Conservation (phyloP, 2,888 invertebrate species). For the Chymomyza fuscimana region DNA sequence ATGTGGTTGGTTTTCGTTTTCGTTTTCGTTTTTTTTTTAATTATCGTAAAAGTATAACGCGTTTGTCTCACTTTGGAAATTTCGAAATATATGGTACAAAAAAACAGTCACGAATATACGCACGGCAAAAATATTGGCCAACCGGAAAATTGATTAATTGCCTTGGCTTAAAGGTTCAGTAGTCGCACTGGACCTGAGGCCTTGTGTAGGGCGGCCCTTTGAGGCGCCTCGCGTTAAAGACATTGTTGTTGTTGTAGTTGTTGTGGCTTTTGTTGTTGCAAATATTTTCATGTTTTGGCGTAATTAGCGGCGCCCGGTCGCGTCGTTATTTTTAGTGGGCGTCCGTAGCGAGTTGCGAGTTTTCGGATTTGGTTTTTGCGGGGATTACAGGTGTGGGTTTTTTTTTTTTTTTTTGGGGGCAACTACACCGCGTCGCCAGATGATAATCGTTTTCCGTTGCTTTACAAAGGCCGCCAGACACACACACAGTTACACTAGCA, state of each 20-base stretch:
- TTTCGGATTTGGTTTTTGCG: neutral
- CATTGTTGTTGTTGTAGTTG: slow-evolving; percentile 23
- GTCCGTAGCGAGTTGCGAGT: slow-evolving; percentile 3
- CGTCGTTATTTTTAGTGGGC: slow-evolving; percentile 62
- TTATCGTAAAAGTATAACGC: neutral
- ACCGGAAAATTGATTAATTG: slow-evolving; percentile 74
- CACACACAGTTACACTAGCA: neutral
- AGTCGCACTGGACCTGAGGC: neutral
- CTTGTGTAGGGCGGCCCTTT: neutral
- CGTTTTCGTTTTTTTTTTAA: slow-evolving; percentile 11
- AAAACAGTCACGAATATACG: neutral
- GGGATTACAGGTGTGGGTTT: slow-evolving; percentile 1
- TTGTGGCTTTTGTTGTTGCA: slow-evolving; percentile 39
- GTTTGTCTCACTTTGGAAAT: slow-evolving; percentile 20
- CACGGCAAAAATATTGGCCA: slow-evolving; percentile 52
- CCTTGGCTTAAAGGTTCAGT: slow-evolving; percentile 27
- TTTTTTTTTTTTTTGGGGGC: neutral
- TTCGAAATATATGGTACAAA: neutral
- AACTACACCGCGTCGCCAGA: slow-evolving; percentile 34
- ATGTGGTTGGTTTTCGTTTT: neutral
- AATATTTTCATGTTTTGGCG: slow-evolving; percentile 71
- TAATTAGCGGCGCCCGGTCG: slow-evolving; percentile 63
- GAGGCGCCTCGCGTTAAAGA: neutral
- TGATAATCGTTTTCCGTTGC: slow-evolving; percentile 63
- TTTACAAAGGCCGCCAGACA: neutral